These are phyloP conservation scores for Drosophila multiciliata DNA, from an alignment of 2,888 invertebrate species.

Conservation along the genomic window DNA sequence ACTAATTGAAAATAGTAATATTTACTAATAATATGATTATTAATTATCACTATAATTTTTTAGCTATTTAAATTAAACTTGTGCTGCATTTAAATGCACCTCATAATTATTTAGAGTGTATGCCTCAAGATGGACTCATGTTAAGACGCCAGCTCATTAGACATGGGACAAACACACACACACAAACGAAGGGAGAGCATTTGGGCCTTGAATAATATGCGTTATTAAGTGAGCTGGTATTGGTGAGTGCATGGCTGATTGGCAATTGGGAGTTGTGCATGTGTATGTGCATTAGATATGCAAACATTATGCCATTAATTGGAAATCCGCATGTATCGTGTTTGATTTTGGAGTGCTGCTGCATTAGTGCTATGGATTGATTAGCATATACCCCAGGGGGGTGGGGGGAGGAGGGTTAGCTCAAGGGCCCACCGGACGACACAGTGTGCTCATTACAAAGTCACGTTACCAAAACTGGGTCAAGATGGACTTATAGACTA, in stretches of 20 bases:
- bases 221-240: conserved; percentile 59
- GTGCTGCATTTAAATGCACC: background rate
- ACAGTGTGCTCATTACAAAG: conserved; percentile 71
- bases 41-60: background rate
- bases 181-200: background rate
- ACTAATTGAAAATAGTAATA: too few relatives aligned
- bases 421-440: conserved; percentile 28
- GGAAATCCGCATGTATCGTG: conserved; percentile 60
- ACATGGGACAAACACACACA: conserved; percentile 25
- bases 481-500: conserved; percentile 67
- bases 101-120: conserved; percentile 42
- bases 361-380: conserved; percentile 57
- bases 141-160: conserved; percentile 63
- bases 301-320: conserved; percentile 72
- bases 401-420: background rate
- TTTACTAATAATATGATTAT: too few relatives aligned
- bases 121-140: conserved; percentile 28
- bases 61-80: background rate
- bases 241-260: conserved; percentile 1
- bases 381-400: conserved; percentile 34
- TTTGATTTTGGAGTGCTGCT: conserved; percentile 45
- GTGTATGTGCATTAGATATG: conserved; percentile 53
- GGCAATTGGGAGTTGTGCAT: conserved; percentile 22
- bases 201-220: conserved; percentile 61
- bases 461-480: conserved; percentile 65